Percentiles rank a stretch among this genome's conserved stretches.
These are phyloP conservation scores for Patella pellucida DNA, from an alignment of 2,888 invertebrate species.

Conservation along the genomic window DNA sequence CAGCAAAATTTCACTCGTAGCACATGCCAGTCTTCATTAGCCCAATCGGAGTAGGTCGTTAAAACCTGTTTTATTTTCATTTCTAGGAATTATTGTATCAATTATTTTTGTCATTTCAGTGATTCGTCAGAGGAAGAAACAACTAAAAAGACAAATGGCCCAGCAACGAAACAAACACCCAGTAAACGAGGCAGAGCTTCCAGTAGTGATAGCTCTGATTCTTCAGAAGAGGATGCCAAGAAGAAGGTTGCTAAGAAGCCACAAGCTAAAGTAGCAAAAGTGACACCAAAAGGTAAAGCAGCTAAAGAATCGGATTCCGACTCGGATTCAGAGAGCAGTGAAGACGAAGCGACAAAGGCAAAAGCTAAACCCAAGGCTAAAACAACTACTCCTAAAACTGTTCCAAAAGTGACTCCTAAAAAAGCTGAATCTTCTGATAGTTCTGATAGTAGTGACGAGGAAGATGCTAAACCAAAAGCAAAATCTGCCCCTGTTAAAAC, in stretches of 20 bases:
- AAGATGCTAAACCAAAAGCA: conserved; percentile 15
- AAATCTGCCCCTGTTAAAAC: background rate
- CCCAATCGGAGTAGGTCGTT: no score
- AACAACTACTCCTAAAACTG: background rate
- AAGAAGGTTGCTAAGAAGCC: background rate
- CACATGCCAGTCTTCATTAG: no score
- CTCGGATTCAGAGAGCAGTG: conserved; percentile 13
- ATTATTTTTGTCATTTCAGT: background rate
- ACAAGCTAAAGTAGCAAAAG: background rate
- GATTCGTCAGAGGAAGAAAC: background rate
- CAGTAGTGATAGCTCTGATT: background rate
- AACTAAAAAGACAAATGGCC: background rate
- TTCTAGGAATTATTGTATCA: no score
- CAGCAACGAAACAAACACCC: background rate
- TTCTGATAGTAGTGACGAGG: conserved; percentile 33
- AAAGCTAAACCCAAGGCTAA: background rate
- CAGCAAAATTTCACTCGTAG: no score
- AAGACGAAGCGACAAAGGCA: conserved; percentile 24
- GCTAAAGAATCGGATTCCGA: background rate
- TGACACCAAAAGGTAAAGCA: background rate
- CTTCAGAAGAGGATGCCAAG: background rate
- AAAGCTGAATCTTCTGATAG: conserved; percentile 33
- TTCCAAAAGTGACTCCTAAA: conserved; percentile 17
- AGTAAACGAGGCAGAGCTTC: no score
- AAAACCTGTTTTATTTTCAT: no score